Base-by-base conservation (phyloP, 2,888 invertebrate species). In the Hydropsyche betteni region DNA sequence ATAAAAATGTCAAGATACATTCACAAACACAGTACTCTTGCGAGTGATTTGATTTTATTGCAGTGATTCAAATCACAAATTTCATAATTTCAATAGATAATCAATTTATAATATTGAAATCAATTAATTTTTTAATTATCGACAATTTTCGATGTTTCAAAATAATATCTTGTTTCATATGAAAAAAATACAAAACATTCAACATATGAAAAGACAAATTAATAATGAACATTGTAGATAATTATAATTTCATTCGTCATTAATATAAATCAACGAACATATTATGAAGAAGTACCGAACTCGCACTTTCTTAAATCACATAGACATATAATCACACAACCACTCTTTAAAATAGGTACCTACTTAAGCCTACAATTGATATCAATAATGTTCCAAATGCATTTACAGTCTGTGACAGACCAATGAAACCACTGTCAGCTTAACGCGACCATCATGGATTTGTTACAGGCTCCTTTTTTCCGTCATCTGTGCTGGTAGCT, bases 391-490 rank as follows among this genome's bases (percentile, higher is more conserved):
- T 70, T 53, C 52, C 55, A 50, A 52, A 58, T 72, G 58, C 61
- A 61, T 72, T 36, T 58, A 50, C 51, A 50, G 51, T 69, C 44
- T 69, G 69, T 69, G 69, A 69, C 14, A 16, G 10, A 58, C 24
- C 16, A 16, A 14, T 5, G 24, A 34, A 16, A 71, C 14, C 50
- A 51, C 33, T 14, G 44, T 14, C 7, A n/a, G 52, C n/a, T 74
- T 68, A 74, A 14, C 74, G 74, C 3, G 77, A 77, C 79, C 79
- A 80, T 92, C 91, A 92, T 85, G 91, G 91, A 85, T 91, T 91
- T 80, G 90, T 86, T 72, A 89, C 86, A 73, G 89, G 83, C 61
- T 92, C 91, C 83, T 92, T 92, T 85, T 92, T 92, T 81, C 88
- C 85, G 82, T 92, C 92, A 80, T 92, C 92, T 80, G 86, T 86